Evolutionary conservation across 2,888 invertebrate genomes (phyloP), one percentile per base, ranked within the genome.

Genomic region (Drosophila anomalata): DNA sequence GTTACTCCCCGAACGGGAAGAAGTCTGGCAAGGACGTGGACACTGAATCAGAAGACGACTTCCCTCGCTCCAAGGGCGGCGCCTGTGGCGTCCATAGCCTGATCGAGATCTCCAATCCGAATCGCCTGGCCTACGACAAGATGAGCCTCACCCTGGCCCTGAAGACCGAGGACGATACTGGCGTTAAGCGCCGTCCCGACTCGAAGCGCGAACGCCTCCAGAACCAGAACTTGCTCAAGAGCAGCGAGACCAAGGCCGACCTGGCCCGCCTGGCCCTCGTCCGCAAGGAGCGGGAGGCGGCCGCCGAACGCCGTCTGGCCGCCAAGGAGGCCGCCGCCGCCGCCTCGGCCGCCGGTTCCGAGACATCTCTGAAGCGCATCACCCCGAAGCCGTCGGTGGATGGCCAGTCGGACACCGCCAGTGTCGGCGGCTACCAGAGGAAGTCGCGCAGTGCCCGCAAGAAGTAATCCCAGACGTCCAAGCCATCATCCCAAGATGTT

Each of bases 101-200:
- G 0, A 74, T 79, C 17, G 61, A 76, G 33, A 62, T 78, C 11
- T 78, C 59, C 2, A 79, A 79, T 62, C 78, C 78, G 1, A 79
- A 79, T 65, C 78, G 80, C 1, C 50, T 62, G 12, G 29, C 53
- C 2, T 36, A 24, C 9, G 33, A 48, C 12, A 12, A 17, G 26
- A 17, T 20, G 7, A 42, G 11, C 42, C 11, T 17, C 17, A 20
- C 8, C 22, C n/a, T 29, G 31, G 3, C 0, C 24, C 12, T 11
- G n/a, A 36, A 44, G 44, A 12, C 22, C 12, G 44, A 36, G 51
- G 26, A 24, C 22, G 22, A 24, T 5, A 4, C 3, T 24, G 22
- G 22, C 4, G 22, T 24, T 24, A 24, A 24, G 22, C 22, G 22
- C 4, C 22, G 22, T 24, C 22, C 4, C 22, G 22, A 24, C 22